Base-by-base conservation (phyloP, 2,888 invertebrate species). In the Willowsia nigromaculata region DNA sequence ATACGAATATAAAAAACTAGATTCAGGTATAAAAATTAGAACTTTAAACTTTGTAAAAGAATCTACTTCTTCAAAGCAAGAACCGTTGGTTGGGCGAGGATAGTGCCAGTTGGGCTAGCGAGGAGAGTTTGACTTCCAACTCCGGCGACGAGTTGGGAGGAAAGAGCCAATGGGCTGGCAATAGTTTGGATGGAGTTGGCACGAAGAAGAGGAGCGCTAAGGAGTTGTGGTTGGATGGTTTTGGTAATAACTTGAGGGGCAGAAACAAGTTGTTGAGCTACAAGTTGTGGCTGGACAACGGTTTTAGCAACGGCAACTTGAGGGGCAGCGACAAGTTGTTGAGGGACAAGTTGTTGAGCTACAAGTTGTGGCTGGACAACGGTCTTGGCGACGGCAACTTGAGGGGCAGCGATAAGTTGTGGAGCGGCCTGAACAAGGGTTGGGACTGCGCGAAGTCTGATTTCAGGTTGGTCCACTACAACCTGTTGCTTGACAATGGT, bases 401-500 rank as follows among this genome's bases (percentile, higher is more conserved):
- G 43, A 80, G 84, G 90, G n/a, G 81, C 80, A 30, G 84, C 87
- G 18, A 78, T 50, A 43, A 82, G 9, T 47, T 43, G 71, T 56
- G 85, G 81, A 18, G 56, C 80, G 13, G 22, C 27, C 1, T 91
- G 91, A 18, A 92, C 82, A 22, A 91, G n/a, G 25, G 90, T 88
- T 76, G 91, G 91, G 37, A 92, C 91, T 30, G 90, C n/a, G 59
- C 90, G 76, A 87, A 91, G 91, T 59, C 92, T 91, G 88, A 93
- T 92, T 82, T 93, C 93, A 59, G 93, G 93, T 90, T 94, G 93
- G 65, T 93, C 93, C 76, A 93, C 92, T 47, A 93, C 93, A 90
- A 93, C 92, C 27, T 93, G 93, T 92, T 93, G 94, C 87, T 93
- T 93, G 82, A 93, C 93, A 40, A 93, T 92, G 37, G 92, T 93